Percentiles rank a stretch among this genome's conserved stretches.
phyloP scores from a whole-genome alignment of 2,113 vertebrate genomes.

The Serilophus lunatus region DNA sequence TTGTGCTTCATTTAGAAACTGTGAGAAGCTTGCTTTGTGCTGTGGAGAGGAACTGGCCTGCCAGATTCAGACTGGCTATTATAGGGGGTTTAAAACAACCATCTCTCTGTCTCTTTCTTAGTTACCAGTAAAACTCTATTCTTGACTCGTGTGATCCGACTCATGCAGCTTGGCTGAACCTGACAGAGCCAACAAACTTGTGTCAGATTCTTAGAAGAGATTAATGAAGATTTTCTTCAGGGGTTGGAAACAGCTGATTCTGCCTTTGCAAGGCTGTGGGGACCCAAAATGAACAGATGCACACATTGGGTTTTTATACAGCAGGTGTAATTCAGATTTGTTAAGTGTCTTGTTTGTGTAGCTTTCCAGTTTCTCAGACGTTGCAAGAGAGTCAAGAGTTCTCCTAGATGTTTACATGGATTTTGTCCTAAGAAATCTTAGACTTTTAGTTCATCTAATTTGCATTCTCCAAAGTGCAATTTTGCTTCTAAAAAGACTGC shows the following conservation, averaged over 20 bases:
- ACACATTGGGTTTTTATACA: not conserved
- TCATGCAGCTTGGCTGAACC: slow-evolving; percentile 20
- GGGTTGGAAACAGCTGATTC: not conserved
- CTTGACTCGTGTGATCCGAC: not conserved
- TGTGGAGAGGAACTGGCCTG: slow-evolving; percentile 29
- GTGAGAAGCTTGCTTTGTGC: slow-evolving; percentile 50
- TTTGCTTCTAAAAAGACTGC: not conserved
- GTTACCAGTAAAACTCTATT: not conserved
- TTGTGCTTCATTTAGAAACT: slow-evolving; percentile 58
- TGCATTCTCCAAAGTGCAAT: not conserved
- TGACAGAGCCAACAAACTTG: not conserved
- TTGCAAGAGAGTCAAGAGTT: not conserved
- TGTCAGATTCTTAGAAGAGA: not conserved
- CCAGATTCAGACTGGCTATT: slow-evolving; percentile 19
- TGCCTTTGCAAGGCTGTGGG: not conserved
- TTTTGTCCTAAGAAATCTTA: slow-evolving; percentile 4
- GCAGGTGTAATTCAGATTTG: not conserved
- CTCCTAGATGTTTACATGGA: not conserved
- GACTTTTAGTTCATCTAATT: not conserved
- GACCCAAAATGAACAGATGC: not conserved
- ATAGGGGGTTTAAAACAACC: slow-evolving; percentile 11
- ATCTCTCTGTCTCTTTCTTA: slow-evolving; percentile 4
- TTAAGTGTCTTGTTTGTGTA: not conserved
- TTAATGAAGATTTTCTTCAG: not conserved
- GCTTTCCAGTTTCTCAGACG: not conserved